Conservation (phyloP, 2,113 vertebrate genomes). For the Cololabis saira region DNA sequence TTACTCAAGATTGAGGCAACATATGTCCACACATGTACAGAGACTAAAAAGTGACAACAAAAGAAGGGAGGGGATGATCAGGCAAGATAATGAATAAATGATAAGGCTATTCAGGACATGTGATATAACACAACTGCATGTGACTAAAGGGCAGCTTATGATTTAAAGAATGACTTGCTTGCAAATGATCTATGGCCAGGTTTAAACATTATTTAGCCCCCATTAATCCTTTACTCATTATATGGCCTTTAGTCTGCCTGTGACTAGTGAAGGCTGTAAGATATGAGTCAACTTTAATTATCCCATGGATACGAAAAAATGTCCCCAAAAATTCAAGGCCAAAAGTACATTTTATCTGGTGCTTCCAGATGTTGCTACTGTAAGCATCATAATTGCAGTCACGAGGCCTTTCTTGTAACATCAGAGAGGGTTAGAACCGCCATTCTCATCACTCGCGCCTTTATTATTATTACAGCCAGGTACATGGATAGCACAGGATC, state of each 20-base stretch:
- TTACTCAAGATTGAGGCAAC: slow-evolving; percentile 3
- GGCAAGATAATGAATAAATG: slow-evolving; percentile 52
- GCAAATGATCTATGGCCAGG: slow-evolving; percentile 8
- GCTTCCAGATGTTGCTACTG: slow-evolving; percentile 9
- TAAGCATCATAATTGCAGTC: slow-evolving; percentile 34
- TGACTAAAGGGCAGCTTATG: slow-evolving; percentile 39
- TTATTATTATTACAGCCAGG: slow-evolving; percentile 42
- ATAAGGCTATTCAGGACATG: slow-evolving; percentile 35
- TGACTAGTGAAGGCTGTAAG: background rate
- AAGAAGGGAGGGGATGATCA: slow-evolving; percentile 7
- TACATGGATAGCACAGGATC: slow-evolving; percentile 49
- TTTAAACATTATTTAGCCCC: background rate
- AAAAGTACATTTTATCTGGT: slow-evolving; percentile 12
- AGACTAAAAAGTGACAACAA: slow-evolving; percentile 15
- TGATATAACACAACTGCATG: slow-evolving; percentile 37
- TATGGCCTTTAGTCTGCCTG: background rate
- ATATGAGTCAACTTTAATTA: background rate
- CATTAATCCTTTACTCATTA: slow-evolving; percentile 13
- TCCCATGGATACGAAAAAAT: background rate
- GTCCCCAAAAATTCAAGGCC: background rate
- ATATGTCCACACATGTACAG: slow-evolving; percentile 1
- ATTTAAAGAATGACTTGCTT: slow-evolving; percentile 7
- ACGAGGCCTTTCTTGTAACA: slow-evolving; percentile 53
- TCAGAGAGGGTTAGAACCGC: slow-evolving; percentile 37
- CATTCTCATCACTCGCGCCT: slow-evolving; percentile 34